A percentile compares a stretch with the other conserved stretches of the same genome.
Evolutionary conservation across 2,113 vertebrate species (phyloP).

Genomic region (Bos javanicus): DNA sequence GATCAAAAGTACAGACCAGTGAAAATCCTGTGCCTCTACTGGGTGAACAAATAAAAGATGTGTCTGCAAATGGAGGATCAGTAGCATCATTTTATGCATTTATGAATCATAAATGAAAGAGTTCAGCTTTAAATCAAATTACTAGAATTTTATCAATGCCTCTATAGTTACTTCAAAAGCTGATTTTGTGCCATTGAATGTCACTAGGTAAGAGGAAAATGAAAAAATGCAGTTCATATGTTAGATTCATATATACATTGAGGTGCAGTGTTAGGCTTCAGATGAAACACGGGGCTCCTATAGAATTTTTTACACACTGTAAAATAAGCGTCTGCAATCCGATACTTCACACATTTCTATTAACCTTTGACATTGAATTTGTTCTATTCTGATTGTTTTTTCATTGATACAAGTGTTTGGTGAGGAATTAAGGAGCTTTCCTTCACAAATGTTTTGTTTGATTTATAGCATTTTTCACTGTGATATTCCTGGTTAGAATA

Average conservation of each 20-base stretch:
- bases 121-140: background rate
- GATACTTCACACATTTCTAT: constrained; percentile 20
- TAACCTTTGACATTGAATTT: constrained; percentile 45
- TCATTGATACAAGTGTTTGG: constrained; percentile 52
- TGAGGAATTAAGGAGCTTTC: constrained; percentile 53
- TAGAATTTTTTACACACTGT: background rate
- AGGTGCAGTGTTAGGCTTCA: background rate
- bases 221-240: background rate
- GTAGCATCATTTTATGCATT: background rate
- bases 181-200: background rate
- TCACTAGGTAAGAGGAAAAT: background rate
- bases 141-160: constrained; percentile 7
- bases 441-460: constrained; percentile 64
- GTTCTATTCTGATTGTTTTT: constrained; percentile 48
- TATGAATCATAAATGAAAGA: background rate
- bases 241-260: background rate
- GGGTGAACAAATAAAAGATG: background rate
- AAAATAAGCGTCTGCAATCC: background rate
- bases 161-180: background rate
- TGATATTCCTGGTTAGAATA: constrained; percentile 59
- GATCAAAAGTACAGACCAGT: background rate
- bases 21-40: background rate
- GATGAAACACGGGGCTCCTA: background rate
- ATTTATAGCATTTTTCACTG: constrained; percentile 38
- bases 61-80: background rate